phyloP scores from a whole-genome alignment of 2,888 invertebrate species.

The Troides helena region DNA sequence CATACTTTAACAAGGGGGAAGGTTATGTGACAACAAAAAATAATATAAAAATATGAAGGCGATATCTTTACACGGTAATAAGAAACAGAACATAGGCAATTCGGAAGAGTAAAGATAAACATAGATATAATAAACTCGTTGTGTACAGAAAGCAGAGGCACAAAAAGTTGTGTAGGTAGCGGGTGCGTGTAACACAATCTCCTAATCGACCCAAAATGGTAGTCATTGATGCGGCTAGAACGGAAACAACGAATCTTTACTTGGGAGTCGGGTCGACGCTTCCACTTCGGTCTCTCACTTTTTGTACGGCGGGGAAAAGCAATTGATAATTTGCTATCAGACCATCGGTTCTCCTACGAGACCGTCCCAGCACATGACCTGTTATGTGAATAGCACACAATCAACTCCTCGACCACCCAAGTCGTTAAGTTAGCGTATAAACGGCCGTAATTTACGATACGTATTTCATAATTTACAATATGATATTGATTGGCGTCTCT shows the following conservation, averaged over 20 bases:
- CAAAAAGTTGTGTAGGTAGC: conserved; percentile 77
- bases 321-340: conserved; percentile 63
- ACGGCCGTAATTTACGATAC: conserved; percentile 26
- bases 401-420: conserved; percentile 68
- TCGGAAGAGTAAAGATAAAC: conserved; percentile 53
- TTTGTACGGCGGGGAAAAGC: conserved; percentile 48
- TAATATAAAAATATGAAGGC: conserved; percentile 2
- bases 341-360: conserved; percentile 50
- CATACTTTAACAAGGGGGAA: conserved; percentile 45
- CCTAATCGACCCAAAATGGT: conserved; percentile 78
- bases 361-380: conserved; percentile 62
- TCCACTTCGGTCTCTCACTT: conserved; percentile 65
- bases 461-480: conserved; percentile 59
- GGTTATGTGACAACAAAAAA: conserved; percentile 31
- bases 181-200: conserved; percentile 77
- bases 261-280: conserved; percentile 64
- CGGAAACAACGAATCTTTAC: conserved; percentile 77
- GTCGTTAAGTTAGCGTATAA: conserved; percentile 36
- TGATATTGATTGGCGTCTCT: conserved; percentile 62
- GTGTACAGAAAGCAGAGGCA: conserved; percentile 71
- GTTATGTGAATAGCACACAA: conserved; percentile 51
- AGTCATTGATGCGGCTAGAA: conserved; percentile 76
- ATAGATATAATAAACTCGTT: conserved; percentile 73
- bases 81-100: conserved; percentile 50
- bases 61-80: conserved; percentile 40